Percentiles rank a stretch among this genome's conserved stretches.
Conservation (phyloP, 2,113 vertebrate genomes). For the Oryzias curvinotus region DNA sequence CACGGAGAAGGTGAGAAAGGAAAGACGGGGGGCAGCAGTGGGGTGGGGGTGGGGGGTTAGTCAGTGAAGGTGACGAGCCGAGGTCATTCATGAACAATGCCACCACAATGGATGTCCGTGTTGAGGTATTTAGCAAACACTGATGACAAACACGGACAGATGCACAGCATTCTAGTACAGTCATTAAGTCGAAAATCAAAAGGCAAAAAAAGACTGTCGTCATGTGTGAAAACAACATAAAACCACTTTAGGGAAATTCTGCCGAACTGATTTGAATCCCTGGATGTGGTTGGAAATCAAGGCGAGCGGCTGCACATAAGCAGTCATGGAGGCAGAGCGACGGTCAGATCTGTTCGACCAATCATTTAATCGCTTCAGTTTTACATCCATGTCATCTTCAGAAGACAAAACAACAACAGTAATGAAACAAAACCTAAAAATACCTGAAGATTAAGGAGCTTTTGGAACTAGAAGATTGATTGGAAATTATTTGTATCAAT, state of each 20-base stretch:
- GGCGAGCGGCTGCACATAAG: not conserved
- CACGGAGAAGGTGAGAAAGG: conserved; percentile 8
- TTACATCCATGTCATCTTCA: not conserved
- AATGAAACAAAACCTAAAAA: not conserved
- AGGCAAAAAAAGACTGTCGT: not conserved
- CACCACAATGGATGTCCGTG: not conserved
- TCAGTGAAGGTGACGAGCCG: conserved; percentile 12
- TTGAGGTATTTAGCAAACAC: conserved; percentile 5
- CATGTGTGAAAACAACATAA: conserved; percentile 20
- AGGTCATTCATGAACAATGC: conserved; percentile 10
- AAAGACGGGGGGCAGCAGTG: not conserved
- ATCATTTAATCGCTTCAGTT: conserved; percentile 1
- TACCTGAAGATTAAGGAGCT: too few species aligned
- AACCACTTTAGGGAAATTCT: conserved; percentile 43
- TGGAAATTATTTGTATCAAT: not conserved
- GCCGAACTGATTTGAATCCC: conserved; percentile 44
- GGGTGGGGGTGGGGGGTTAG: conserved; percentile 5
- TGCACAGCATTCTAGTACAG: too few species aligned
- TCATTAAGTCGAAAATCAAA: conserved; percentile 14
- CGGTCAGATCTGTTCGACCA: conserved; percentile 3
- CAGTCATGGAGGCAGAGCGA: conserved; percentile 6
- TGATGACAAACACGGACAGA: conserved; percentile 15
- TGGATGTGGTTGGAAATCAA: conserved; percentile 25
- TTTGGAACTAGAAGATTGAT: too few species aligned
- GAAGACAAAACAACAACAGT: not conserved